Conservation (phyloP, 2,888 invertebrate genomes). For the Eurois occulta region DNA sequence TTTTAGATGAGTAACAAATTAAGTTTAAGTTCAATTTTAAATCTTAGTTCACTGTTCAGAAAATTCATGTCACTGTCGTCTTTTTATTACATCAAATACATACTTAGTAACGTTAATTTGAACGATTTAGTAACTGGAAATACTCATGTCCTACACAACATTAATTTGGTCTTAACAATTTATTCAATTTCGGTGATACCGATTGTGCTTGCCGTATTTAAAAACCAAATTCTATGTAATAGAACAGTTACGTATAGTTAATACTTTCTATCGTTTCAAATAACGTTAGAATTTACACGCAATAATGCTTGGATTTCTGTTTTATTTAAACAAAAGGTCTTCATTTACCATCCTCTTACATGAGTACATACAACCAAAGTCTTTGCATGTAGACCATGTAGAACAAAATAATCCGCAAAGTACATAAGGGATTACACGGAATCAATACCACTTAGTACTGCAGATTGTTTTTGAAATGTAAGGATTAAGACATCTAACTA, state of each 20-base stretch:
- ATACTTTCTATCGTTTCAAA: not conserved
- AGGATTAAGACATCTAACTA: constrained; percentile 55
- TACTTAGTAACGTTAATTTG: too few relatives aligned
- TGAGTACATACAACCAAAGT: constrained; percentile 11
- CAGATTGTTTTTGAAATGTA: constrained; percentile 53
- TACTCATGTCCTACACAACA: not conserved
- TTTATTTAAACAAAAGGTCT: not conserved
- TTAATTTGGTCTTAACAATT: not conserved
- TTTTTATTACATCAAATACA: too few relatives aligned
- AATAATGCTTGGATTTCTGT: not conserved
- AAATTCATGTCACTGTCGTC: too few relatives aligned
- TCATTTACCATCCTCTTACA: constrained; percentile 4
- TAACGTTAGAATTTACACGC: not conserved
- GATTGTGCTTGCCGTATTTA: not conserved
- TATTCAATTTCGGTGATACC: not conserved
- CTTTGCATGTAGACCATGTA: constrained; percentile 24
- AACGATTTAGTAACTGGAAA: not conserved
- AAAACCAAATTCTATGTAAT: not conserved
- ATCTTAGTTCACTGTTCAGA: too few relatives aligned
- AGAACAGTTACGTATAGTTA: not conserved
- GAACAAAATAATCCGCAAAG: constrained; percentile 62
- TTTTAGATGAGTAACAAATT: too few relatives aligned
- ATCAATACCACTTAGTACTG: constrained; percentile 58
- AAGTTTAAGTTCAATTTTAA: too few relatives aligned
- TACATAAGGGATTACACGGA: constrained; percentile 59